These are phyloP conservation scores for Enteromius trimaculatus DNA, from an alignment of 2,797 vertebrate genomes.

Conservation along the genomic window DNA sequence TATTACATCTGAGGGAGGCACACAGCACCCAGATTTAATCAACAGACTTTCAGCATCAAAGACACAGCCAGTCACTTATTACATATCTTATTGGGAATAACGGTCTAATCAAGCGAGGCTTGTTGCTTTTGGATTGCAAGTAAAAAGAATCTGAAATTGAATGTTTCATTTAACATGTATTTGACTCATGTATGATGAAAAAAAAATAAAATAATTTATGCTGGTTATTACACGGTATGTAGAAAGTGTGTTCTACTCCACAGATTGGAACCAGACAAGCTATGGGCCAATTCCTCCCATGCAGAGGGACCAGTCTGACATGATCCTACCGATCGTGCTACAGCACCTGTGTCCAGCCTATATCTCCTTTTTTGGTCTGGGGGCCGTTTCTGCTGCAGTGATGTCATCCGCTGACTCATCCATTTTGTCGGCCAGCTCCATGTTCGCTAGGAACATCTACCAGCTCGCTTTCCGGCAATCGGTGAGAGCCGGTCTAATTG, in stretches of 20 bases:
- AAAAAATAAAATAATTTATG: not conserved
- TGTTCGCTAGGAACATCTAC: conserved; percentile 98
- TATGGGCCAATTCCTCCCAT: conserved; percentile 84
- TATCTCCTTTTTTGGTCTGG: conserved; percentile 94
- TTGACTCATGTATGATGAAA: not conserved
- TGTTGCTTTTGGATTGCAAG: conserved; percentile 25
- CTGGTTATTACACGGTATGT: not conserved
- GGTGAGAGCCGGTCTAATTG: conserved; percentile 74
- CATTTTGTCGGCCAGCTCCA: conserved; percentile 96
- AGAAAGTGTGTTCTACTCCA: not conserved
- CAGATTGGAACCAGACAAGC: conserved; percentile 93
- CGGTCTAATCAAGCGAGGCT: not conserved
- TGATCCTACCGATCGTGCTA: conserved; percentile 96
- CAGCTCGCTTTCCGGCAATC: conserved; percentile 94
- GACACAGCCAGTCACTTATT: conserved; percentile 59
- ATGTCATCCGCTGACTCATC: conserved; percentile 99
- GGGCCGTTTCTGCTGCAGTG: conserved; percentile 95
- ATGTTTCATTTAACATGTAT: not conserved
- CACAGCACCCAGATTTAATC: conserved; percentile 73
- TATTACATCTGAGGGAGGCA: conserved; percentile 79
- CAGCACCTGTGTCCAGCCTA: conserved; percentile 94
- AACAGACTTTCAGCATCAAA: conserved; percentile 70
- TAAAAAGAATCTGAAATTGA: conserved; percentile 32
- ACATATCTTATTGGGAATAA: conserved; percentile 45
- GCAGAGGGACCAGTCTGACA: conserved; percentile 86